phyloP scores from a whole-genome alignment of 1,140 invertebrate species.

The Magallana angulata region DNA sequence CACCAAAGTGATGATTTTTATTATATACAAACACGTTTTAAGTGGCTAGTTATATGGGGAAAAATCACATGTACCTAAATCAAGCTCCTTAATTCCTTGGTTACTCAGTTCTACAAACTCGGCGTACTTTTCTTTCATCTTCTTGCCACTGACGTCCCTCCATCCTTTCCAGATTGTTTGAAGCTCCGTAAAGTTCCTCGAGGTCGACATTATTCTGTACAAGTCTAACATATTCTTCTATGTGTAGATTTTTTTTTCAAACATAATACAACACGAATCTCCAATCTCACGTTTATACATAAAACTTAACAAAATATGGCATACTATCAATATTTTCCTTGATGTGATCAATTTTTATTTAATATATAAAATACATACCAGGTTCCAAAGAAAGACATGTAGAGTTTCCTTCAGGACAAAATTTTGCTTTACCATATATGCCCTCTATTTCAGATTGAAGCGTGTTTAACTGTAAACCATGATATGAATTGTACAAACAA shows the following conservation, averaged over 20 bases:
- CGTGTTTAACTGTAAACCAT: conserved; percentile 69
- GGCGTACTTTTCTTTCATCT: conserved; percentile 87
- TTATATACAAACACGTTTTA: no score
- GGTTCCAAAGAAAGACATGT: conserved; percentile 71
- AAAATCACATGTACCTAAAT: conserved; percentile 50
- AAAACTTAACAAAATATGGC: no score
- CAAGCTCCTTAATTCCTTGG: conserved; percentile 83
- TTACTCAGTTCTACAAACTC: conserved; percentile 89
- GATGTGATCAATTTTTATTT: no score
- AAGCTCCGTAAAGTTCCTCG: conserved; percentile 64
- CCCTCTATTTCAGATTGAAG: conserved; percentile 76
- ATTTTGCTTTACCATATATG: conserved; percentile 77
- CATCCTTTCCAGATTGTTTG: conserved; percentile 86
- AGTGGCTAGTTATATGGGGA: no score
- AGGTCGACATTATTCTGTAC: conserved; percentile 65
- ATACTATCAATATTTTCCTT: no score
- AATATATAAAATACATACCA: conserved; percentile 54
- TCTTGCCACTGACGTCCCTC: conserved; percentile 87
- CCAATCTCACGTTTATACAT: no score
- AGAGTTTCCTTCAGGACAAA: conserved; percentile 72
- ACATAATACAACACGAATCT: no score
- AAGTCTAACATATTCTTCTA: conserved; percentile 63
- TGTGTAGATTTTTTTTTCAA: neutral
- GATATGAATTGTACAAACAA: neutral
- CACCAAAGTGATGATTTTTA: no score